Evolutionary conservation across 2,113 vertebrate genomes (phyloP).

Genomic region (Urocynchramus pylzowi): DNA sequence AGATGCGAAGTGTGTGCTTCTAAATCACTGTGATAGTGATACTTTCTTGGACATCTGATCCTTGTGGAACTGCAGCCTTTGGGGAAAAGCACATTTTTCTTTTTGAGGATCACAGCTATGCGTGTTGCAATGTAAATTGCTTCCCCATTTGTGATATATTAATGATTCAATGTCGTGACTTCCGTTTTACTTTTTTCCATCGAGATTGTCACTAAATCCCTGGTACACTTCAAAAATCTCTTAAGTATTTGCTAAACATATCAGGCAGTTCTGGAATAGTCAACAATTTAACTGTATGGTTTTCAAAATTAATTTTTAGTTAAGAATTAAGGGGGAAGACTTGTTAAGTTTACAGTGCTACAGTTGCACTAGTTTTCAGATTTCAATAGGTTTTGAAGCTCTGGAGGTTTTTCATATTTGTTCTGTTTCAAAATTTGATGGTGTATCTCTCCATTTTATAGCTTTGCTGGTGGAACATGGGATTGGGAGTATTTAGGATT

Average conservation of each 20-base stretch:
- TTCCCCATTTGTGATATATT: not conserved
- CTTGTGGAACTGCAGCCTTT: not conserved
- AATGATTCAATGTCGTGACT: not conserved
- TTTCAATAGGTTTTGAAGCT: not conserved
- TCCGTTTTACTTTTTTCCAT: not conserved
- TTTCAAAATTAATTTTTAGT: not conserved
- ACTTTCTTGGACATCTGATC: not conserved
- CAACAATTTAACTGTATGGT: not conserved
- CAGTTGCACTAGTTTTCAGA: not conserved
- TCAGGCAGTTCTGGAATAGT: not conserved
- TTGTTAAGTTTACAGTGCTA: not conserved
- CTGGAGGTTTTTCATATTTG: not conserved
- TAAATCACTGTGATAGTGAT: not conserved
- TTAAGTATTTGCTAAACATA: not conserved
- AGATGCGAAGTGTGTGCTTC: not conserved
- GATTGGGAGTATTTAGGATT: conserved; percentile 99
- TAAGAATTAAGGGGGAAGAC: not conserved
- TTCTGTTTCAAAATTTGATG: conserved; percentile 46
- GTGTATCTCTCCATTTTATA: conserved; percentile 72
- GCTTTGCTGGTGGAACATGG: conserved; percentile 98
- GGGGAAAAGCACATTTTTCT: not conserved
- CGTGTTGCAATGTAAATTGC: not conserved
- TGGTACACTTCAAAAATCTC: not conserved
- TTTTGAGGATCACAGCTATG: not conserved
- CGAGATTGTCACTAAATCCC: not conserved